Evolutionary conservation across 2,797 vertebrate species (phyloP), one percentile per base, ranked within the genome.

Genomic region (Poeciliopsis turneri): DNA sequence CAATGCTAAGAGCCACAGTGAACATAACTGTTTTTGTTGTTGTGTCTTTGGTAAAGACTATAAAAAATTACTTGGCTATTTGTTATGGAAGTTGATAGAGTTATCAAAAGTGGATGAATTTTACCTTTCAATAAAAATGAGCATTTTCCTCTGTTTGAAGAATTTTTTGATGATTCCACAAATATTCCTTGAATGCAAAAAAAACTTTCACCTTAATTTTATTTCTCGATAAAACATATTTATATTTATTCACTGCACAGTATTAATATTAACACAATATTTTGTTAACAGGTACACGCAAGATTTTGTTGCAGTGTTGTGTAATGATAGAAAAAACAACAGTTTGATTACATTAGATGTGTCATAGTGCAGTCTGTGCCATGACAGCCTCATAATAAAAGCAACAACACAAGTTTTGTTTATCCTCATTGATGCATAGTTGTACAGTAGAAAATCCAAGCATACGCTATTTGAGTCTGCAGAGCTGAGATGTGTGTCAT

Each of bases 401-500:
- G 39, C 69, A 72, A 74, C n/a, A 72, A 78, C 75, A 73, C 72
- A 70, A 78, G 74, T 74, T 79, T 86, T 70, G 71, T 85, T 84
- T 73, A 72, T 30, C 73, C 80, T 70, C 72, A 16, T 46, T 82
- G 47, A 23, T 4, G 57, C 13, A 33, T 66, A 25, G 57, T 25
- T 2, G 77, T 73, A 85, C 84, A 81, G 88, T 81, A 33, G 7
- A n/a, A 18, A 72, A 75, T 83, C 68, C 72, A 73, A 80, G 70
- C 86, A 74, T 74, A 57, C 66, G 66, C 0, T 61, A 77, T 86
- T 89, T 80, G 78, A 77, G 76, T 81, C 70, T 85, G 72, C 33
- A 86, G 80, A 74, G 71, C 84, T 25, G 78, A 81, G 87, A 82
- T 18, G 82, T 89, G 82, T 88, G 91, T 91, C 89, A 86, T 33